Conservation (phyloP, 2,888 invertebrate genomes). For the Cheilosia grossa region DNA sequence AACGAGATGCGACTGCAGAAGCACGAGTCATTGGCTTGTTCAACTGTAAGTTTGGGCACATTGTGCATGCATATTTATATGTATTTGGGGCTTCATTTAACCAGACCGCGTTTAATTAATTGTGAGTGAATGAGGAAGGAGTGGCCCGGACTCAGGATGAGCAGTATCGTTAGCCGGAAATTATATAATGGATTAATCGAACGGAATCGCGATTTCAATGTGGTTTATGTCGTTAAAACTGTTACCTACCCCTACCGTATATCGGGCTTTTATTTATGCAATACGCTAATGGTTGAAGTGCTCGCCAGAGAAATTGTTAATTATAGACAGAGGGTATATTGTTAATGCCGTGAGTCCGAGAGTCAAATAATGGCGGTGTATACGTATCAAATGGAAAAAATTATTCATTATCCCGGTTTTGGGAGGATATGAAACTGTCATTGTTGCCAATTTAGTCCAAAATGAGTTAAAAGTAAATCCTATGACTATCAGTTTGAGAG, state of each 20-base stretch:
- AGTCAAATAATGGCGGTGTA: conserved; percentile 13
- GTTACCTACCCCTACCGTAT: conserved; percentile 29
- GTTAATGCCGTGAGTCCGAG: conserved; percentile 14
- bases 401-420: conserved; percentile 1
- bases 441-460: too few relatives aligned
- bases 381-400: conserved; percentile 38
- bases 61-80: conserved; percentile 32
- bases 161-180: conserved; percentile 56
- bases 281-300: conserved; percentile 60
- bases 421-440: neutral
- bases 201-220: conserved; percentile 70
- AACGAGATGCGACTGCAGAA: neutral
- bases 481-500: too few relatives aligned
- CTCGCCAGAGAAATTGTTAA: conserved; percentile 51
- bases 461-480: too few relatives aligned
- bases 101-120: conserved; percentile 71
- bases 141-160: neutral
- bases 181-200: conserved; percentile 70
- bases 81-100: conserved; percentile 71
- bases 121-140: conserved; percentile 34
- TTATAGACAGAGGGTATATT: conserved; percentile 57
- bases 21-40: conserved; percentile 66
- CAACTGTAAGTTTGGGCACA: conserved; percentile 67
- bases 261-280: conserved; percentile 60
- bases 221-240: conserved; percentile 62